Evolutionary conservation across 2,113 vertebrate genomes (phyloP), one percentile per base, ranked within the genome.

Genomic region (Abramis brama): DNA sequence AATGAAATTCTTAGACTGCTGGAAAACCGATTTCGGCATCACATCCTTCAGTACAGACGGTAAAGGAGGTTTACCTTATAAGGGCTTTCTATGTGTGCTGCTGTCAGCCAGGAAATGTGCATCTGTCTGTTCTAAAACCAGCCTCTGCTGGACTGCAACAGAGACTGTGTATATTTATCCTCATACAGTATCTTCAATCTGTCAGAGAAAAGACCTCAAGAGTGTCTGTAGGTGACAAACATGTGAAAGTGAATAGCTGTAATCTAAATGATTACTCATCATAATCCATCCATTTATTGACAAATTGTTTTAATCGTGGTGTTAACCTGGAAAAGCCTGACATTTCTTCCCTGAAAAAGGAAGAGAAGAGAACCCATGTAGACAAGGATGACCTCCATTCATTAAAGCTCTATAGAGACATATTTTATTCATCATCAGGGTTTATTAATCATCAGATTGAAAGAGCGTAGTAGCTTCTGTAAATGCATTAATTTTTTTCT

Each of bases 41-140:
- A 59, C 19, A 33, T 39, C 50, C 17, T 36, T n/a, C 12, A 13
- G 2, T 17, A 47, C 43, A 75, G 23, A 75, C 1, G 25, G 23
- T 47, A 15, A 39, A 39, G 33, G 36, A 71, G 68, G 39, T 79
- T 84, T 74, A 74, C 81, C 82, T 62, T 73, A 5, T 79, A 78
- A 83, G 62, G 86, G 47, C 30, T 83, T n/a, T 59, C 19, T 75
- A 30, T 70, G 80, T 70, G 36, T 47, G 30, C 50, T 7, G 21
- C n/a, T 74, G 82, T 79, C 82, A 30, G 50, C 73, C 45, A 55
- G 76, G 47, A 83, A 66, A 86, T 62, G 62, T 5, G 36, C 50
- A 25, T 64, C 50, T 82, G 79, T 45, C 57, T 2, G 17, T 39
- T 79, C 39, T 84, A 87, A 87, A 87, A 84, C 83, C 77, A 84